Conservation (phyloP, 2,113 vertebrate genomes). For the Perognathus longimembris region DNA sequence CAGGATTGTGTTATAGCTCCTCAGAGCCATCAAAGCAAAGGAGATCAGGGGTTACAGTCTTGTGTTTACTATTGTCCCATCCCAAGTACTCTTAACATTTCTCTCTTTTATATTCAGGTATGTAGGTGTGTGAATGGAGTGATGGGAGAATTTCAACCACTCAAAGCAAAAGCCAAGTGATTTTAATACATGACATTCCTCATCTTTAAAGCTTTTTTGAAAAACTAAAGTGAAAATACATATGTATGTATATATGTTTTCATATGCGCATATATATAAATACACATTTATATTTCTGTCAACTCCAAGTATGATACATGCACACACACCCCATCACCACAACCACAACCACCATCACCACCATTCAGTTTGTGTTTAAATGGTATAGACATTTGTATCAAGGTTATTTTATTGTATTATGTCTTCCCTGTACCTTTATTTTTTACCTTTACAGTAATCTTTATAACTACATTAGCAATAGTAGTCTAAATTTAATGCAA, state of each 20-base stretch:
- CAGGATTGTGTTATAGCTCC: neutral
- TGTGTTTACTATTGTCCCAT: neutral
- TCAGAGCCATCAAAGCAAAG: neutral
- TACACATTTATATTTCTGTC: neutral
- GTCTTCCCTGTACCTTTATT: neutral
- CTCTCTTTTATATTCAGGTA: neutral
- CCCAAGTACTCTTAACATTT: neutral
- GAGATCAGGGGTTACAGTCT: neutral
- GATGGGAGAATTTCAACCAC: neutral
- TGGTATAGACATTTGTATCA: neutral
- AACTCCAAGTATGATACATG: neutral
- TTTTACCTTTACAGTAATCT: conserved; percentile 59
- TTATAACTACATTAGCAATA: conserved; percentile 56
- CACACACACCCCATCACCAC: neutral
- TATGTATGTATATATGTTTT: neutral
- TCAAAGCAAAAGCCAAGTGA: neutral
- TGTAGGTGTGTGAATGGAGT: neutral
- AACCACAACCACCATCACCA: neutral
- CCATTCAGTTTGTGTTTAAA: neutral
- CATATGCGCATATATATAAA: neutral
- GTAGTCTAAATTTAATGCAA: conserved; percentile 68
- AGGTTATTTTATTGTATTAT: conserved; percentile 11
- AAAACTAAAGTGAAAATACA: neutral
- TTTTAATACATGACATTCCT: neutral
- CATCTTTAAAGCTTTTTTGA: neutral